Base-by-base conservation (phyloP, 2,888 invertebrate genomes). In the Melitaea athalia region DNA sequence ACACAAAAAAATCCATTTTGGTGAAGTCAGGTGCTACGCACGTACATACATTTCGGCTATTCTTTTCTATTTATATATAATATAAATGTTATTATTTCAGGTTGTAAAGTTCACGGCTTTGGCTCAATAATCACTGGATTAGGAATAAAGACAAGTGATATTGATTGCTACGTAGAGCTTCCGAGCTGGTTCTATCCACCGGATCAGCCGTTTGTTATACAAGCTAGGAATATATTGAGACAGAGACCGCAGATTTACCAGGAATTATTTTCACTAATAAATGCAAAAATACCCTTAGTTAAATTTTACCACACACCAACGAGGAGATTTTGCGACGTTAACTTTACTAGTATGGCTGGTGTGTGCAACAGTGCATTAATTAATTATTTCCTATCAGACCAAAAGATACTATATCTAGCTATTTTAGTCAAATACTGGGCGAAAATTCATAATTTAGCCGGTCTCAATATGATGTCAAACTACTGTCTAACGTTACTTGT, bases 351-450 rank as follows among this genome's bases (percentile, higher is more conserved):
- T 76, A 87, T 93, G 33, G 84, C 94, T 1, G 96, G 96, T 3
- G 94, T 96, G 0, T 88, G 93, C 67, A 97, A 97, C 77, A 96
- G 95, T 71, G 81, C 92, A 64, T 88, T 97, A 59, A 93, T 97
- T 24, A 88, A 88, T 10, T 93, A 94, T 73, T 89, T 95, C 59
- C 79, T 96, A 12, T 78, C 93, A 0, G 95, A 97, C 77, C 69
- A 72, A 0, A 92, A 95, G 70, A 83, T 96, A 0, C 87, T 92
- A 47, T 91, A 93, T 0, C 78, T 95, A 0, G 93, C 95, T 78
- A 79, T 96, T 55, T 83, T 96, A n/a, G 81, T 97, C 0, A 96
- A 97, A 80, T 95, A 95, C 77, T 97, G 97, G 96, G 95, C 94
- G 0, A 95, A 94, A 80, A 87, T 93, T 5, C 93, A 94, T 67